phyloP scores from a whole-genome alignment of 1,140 invertebrate genomes.

The Apis dorsata region DNA sequence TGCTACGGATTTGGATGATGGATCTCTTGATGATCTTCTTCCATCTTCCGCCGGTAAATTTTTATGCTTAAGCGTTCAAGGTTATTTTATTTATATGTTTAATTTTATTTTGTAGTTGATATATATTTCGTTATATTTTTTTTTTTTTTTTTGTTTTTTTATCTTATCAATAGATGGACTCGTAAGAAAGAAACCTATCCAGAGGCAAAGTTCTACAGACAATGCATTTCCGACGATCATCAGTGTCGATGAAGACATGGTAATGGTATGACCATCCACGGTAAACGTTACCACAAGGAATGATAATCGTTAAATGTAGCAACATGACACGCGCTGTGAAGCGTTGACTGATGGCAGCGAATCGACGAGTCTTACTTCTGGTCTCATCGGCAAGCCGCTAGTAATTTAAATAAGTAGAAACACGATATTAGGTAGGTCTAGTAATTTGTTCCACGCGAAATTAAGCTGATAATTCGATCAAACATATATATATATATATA shows the following conservation, averaged over 20 bases:
- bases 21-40: slow-evolving; percentile 84
- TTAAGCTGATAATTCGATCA: slow-evolving; percentile 55
- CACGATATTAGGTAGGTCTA: slow-evolving; percentile 71
- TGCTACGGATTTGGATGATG: slow-evolving; percentile 86
- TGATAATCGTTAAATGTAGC: slow-evolving; percentile 40
- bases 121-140: too few relatives aligned
- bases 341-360: slow-evolving; percentile 48
- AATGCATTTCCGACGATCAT: slow-evolving; percentile 77
- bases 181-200: slow-evolving; percentile 76
- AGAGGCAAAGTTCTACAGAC: slow-evolving; percentile 78
- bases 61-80: neutral
- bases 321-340: slow-evolving; percentile 53
- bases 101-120: too few relatives aligned
- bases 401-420: slow-evolving; percentile 70
- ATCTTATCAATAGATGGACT: slow-evolving; percentile 72
- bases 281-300: slow-evolving; percentile 28
- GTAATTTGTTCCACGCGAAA: slow-evolving; percentile 70
- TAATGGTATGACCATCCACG: slow-evolving; percentile 77
- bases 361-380: slow-evolving; percentile 55
- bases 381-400: slow-evolving; percentile 54
- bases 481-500: slow-evolving; percentile 16
- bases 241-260: slow-evolving; percentile 79
- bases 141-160: neutral
- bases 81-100: too few relatives aligned
- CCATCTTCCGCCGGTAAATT: slow-evolving; percentile 75